Percentiles rank a stretch among this genome's conserved stretches.
These are phyloP conservation scores for Trichonephila inaurata DNA, from an alignment of 1,140 invertebrate species.

Conservation along the genomic window DNA sequence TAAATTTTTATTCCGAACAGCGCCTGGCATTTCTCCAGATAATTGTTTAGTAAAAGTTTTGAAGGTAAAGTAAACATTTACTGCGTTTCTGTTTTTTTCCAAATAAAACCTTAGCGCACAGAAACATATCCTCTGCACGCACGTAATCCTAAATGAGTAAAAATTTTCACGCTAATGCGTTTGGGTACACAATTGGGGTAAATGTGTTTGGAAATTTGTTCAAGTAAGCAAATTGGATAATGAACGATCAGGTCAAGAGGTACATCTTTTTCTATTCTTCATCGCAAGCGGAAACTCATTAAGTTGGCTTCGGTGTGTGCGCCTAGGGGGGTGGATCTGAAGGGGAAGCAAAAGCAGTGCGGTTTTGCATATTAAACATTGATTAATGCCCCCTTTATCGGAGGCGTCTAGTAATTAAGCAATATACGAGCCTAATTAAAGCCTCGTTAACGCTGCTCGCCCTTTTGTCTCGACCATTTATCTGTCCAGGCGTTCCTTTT, in stretches of 20 bases:
- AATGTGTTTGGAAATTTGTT: slow-evolving; percentile 40
- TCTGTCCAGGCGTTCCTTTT: slow-evolving; percentile 33
- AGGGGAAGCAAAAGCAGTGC: slow-evolving; percentile 36
- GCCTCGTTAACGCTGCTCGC: slow-evolving; percentile 67
- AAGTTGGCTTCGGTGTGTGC: slow-evolving; percentile 8
- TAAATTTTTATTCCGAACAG: slow-evolving; percentile 20
- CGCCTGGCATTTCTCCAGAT: slow-evolving; percentile 21
- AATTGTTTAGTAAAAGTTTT: slow-evolving; percentile 38
- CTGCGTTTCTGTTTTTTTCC: background rate
- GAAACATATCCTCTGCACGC: background rate
- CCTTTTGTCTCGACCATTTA: slow-evolving; percentile 72
- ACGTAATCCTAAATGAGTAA: background rate
- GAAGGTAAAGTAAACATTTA: background rate
- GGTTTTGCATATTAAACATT: slow-evolving; percentile 75
- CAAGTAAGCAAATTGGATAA: slow-evolving; percentile 62
- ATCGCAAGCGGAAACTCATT: slow-evolving; percentile 48
- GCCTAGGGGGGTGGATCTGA: background rate
- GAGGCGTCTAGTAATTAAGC: slow-evolving; percentile 74
- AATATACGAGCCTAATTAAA: slow-evolving; percentile 70
- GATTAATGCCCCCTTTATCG: slow-evolving; percentile 68
- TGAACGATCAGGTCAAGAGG: slow-evolving; percentile 68
- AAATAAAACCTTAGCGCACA: background rate
- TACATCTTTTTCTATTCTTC: slow-evolving; percentile 62
- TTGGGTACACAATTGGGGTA: background rate
- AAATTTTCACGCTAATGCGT: slow-evolving; percentile 18